phyloP scores from a whole-genome alignment of 2,113 vertebrate species.

The Danionella cerebrum region DNA sequence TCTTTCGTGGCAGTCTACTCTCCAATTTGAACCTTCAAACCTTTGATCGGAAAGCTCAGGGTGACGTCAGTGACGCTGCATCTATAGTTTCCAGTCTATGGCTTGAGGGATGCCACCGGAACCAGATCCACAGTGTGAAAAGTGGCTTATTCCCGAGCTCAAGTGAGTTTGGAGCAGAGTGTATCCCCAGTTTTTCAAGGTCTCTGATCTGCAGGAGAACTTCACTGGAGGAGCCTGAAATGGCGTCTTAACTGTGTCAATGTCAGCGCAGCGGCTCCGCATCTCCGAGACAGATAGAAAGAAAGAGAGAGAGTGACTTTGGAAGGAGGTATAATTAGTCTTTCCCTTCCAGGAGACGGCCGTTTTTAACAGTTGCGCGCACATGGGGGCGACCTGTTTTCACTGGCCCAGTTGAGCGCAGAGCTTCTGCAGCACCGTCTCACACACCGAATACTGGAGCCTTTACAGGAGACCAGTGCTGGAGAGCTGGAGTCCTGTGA shows the following conservation, averaged over 20 bases:
- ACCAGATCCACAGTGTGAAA: too few relatives aligned
- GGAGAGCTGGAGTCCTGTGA: too few relatives aligned
- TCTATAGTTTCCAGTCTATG: too few relatives aligned
- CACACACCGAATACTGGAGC: background rate
- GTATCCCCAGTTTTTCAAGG: background rate
- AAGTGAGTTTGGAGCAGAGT: too few relatives aligned
- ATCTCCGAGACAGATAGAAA: conserved; percentile 40
- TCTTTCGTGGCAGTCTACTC: too few relatives aligned
- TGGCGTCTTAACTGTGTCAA: conserved; percentile 61
- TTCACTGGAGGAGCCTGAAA: conserved; percentile 48
- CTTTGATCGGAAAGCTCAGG: too few relatives aligned
- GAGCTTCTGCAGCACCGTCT: conserved; percentile 8
- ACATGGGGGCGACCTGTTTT: conserved; percentile 67
- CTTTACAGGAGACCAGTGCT: too few relatives aligned
- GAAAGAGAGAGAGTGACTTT: conserved; percentile 58
- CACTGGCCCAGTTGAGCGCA: conserved; percentile 54
- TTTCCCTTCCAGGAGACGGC: conserved; percentile 60
- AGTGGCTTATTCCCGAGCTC: too few relatives aligned
- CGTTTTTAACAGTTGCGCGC: conserved; percentile 49
- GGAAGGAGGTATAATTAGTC: conserved; percentile 67
- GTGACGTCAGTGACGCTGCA: too few relatives aligned
- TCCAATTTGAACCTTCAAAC: too few relatives aligned
- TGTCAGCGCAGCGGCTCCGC: conserved; percentile 53
- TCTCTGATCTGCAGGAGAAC: background rate
- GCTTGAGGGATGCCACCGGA: too few relatives aligned